Evolutionary conservation across 2,113 vertebrate genomes (phyloP), one percentile per base, ranked within the genome.

Genomic region (Pristiophorus japonicus): DNA sequence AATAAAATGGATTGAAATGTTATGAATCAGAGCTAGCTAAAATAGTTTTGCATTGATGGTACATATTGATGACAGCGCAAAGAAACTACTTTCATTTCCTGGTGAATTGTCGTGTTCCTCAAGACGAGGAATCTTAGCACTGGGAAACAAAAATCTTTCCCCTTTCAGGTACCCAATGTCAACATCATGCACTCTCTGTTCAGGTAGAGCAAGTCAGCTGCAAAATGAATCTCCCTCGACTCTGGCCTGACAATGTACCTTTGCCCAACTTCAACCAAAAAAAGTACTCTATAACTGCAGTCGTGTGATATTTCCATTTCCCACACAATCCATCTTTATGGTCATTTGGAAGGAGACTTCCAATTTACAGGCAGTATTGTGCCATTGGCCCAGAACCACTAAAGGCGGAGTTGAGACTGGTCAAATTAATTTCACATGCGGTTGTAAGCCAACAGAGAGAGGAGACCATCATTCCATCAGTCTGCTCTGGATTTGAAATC

Each of bases 1-100:
- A 92, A 92, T n/a, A 91, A 91, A 91, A 92, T 65, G 59, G 59
- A 92, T 63, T 63, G 65, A 88, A 18, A 62, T 38, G 62, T 38
- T 38, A 5, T 38, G 55, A 92, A 63, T 63, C 34, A 65, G 4
- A 5, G 38, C 88, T 38, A 38, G 16, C 14, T 30, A 59, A n/a
- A 12, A 10, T 12, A 38, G 1, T 63, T 92, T 62, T 16, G n/a
- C 30, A 18, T 14, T 18, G 30, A 62, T n/a, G 7, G 4, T 16
- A 38, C 30, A 4, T 62, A 62, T 30, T 87, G 45, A 51, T 51
- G 87, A 90, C 34, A 4, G 16, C 59, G 38, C 30, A 62, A 62
- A 90, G 11, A 30, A 62, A 59, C 14, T 42, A 34, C 12, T 62
- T 91, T 62, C 55, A n/a, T 62, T 91, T 18, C 45, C 70, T 34